Conservation (phyloP, 2,113 vertebrate species). For the Alectura lathami region DNA sequence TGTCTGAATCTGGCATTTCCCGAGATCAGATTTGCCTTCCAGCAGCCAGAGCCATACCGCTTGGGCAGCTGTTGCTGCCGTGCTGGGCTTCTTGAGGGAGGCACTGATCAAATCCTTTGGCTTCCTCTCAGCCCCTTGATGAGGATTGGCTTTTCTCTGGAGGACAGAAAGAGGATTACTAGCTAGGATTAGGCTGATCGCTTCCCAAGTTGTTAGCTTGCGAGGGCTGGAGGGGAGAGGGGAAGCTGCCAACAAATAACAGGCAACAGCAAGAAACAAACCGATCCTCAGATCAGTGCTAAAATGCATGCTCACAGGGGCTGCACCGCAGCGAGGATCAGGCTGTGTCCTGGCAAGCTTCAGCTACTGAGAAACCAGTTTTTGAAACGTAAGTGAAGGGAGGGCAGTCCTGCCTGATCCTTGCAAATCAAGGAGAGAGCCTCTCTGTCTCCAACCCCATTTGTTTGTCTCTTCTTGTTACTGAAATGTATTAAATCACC, state of each 20-base stretch:
- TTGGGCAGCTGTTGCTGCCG: not conserved
- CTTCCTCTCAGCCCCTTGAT: not conserved
- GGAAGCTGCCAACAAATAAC: not conserved
- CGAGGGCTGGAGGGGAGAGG: not conserved
- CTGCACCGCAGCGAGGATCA: not conserved
- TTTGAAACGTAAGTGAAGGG: not conserved
- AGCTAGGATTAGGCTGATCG: not conserved
- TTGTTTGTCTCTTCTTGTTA: not conserved
- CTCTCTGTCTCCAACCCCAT: accelerated
- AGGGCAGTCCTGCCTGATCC: not conserved
- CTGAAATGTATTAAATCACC: accelerated
- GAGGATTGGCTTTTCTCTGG: not conserved
- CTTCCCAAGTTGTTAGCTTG: not conserved
- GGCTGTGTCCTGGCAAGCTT: not conserved
- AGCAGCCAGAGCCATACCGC: accelerated
- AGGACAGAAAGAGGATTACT: not conserved
- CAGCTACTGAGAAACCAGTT: not conserved
- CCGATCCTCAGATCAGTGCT: not conserved
- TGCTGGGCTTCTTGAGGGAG: not conserved
- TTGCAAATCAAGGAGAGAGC: accelerated
- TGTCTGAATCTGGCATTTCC: not conserved
- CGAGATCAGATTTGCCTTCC: not conserved
- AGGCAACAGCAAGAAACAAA: too few relatives aligned
- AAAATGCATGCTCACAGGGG: not conserved
- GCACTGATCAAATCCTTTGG: not conserved